Base-by-base conservation (phyloP, 1,140 invertebrate genomes). In the Saccostrea glomerata region DNA sequence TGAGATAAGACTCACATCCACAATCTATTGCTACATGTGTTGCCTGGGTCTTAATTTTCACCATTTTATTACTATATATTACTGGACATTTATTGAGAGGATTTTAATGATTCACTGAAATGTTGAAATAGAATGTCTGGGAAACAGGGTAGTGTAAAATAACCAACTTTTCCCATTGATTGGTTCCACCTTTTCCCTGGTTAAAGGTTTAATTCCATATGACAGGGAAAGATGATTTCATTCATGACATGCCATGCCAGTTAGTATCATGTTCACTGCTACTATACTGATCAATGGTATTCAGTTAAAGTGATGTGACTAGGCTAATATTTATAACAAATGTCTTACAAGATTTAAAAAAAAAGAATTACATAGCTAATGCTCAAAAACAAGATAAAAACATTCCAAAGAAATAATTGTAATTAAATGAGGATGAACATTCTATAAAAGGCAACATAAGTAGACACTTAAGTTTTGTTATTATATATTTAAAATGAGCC, bases 181-280 rank as follows among this genome's bases (percentile, higher is more conserved):
- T 63, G 13, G 47, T 63, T 63, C 58, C n/a, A 17, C 9, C 6
- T 47, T 47, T 63, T 63, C 58, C 58, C 58, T 17, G 58, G n/a
- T 63, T 63, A 20, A 7, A 63, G n/a, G 17, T 63, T 63, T 63
- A 6, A 63, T 63, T 63, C n/a, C 15, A 20, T 63, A 20, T 17
- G 17, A 63, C 15, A 5, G n/a, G 12, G 58, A 63, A n/a, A 63
- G 58, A 63, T 63, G 17, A 63, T 63, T 63, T 63, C 58, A 63
- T 63, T 63, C 58, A 12, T 30, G 70, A 36, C 70, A 77, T 77
- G 70, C 70, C 70, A 77, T 77, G 70, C 70, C 70, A 77, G 13
- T 30, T 30, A 17, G 23, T 77, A 63, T 6, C 58, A 63, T 20
- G 58, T 63, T 63, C 15, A 63, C 13, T 63, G 58, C 58, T 63